phyloP scores from a whole-genome alignment of 1,140 invertebrate genomes.

The Drosophila kanapiae region DNA sequence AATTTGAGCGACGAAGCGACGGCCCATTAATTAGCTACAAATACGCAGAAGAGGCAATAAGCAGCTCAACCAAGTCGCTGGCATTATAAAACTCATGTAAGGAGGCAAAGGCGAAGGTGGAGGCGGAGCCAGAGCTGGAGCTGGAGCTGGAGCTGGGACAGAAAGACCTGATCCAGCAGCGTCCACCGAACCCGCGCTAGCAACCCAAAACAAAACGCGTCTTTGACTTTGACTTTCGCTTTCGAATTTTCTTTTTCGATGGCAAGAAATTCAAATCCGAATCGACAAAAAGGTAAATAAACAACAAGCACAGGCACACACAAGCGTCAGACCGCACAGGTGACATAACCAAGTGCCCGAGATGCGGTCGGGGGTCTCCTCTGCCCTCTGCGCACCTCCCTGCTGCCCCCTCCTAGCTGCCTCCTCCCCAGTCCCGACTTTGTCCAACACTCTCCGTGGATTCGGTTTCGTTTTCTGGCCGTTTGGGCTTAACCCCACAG shows the following conservation, averaged over 20 bases:
- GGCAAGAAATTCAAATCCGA: slow-evolving; percentile 28
- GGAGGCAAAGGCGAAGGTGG: background rate
- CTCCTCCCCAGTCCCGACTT: background rate
- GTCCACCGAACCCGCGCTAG: slow-evolving; percentile 35
- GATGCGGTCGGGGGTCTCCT: slow-evolving; percentile 43
- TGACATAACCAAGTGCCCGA: slow-evolving; percentile 80
- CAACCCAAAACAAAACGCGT: slow-evolving; percentile 43
- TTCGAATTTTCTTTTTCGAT: slow-evolving; percentile 81
- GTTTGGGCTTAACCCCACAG: slow-evolving; percentile 19
- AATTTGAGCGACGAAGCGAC: slow-evolving; percentile 43
- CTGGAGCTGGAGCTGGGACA: background rate
- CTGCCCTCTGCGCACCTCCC: background rate
- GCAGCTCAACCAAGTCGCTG: slow-evolving; percentile 45
- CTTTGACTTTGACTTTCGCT: slow-evolving; percentile 83
- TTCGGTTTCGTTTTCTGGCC: slow-evolving; percentile 29
- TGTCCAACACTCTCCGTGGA: slow-evolving; percentile 12
- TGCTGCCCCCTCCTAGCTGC: background rate
- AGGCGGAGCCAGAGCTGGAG: background rate
- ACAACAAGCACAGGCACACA: slow-evolving; percentile 51
- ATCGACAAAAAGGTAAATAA: slow-evolving; percentile 25
- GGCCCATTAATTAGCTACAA: slow-evolving; percentile 62
- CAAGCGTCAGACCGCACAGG: slow-evolving; percentile 46
- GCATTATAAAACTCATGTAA: slow-evolving; percentile 62
- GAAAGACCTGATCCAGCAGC: slow-evolving; percentile 42
- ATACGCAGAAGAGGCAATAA: slow-evolving; percentile 21